Evolutionary conservation across 2,113 vertebrate genomes (phyloP), one percentile per base, ranked within the genome.

Genomic region (Tetrao urogallus): DNA sequence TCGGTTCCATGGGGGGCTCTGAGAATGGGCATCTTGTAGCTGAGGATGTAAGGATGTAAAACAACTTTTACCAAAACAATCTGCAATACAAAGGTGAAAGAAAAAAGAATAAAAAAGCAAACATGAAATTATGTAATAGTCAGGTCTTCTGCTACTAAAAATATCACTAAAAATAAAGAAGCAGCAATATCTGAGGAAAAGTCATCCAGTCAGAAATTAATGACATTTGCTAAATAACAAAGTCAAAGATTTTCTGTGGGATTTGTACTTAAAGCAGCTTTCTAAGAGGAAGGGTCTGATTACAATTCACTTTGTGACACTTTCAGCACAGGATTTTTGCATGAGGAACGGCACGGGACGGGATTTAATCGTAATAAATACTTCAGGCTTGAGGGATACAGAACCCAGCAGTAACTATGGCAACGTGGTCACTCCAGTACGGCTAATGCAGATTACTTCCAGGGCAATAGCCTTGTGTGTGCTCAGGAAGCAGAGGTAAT

Each of bases 381-480:
- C 95, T 97, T 95, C 92, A 93, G 73, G 95, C 95, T 96, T 90
- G 96, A 97, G 92, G 92, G 95, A 95, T 18, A 87, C 82, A 90
- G 92, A 94, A 95, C 80, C 91, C 96, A 97, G 93, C 48, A 75
- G 98, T 98, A 97, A 92, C 98, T 96, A 98, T 98, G 97, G 97
- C 96, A 98, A 98, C 98, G 20, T 94, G 95, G 89, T 93, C 97
- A 96, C 96, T 98, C 97, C 97, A 97, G 74, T 91, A 96, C 92
- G 94, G 91, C 96, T 94, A 97, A 97, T 97, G 92, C 96, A 96
- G 90, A 97, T 98, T 97, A 98, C 93, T 98, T 98, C 97, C 95
- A 97, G 97, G 96, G 97, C 96, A 97, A 73, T 97, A 95, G 96
- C 94, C 96, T 96, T 96, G 95, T 93, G 96, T 95, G 96, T 97